Percentiles rank a stretch among this genome's conserved stretches.
Evolutionary conservation across 2,888 invertebrate species (phyloP).

Genomic region (Melanchra persicariae): DNA sequence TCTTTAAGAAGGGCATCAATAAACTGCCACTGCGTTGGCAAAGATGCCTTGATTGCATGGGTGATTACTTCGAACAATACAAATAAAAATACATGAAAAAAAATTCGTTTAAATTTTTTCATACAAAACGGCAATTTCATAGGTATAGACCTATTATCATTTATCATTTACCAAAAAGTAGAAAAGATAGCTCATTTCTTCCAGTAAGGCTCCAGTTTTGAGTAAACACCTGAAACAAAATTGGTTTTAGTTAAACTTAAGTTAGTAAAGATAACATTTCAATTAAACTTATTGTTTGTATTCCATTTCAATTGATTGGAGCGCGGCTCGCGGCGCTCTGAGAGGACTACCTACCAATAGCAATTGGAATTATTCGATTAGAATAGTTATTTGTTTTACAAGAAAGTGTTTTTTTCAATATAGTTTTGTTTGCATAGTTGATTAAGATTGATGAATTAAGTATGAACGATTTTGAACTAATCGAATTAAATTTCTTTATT

Average conservation of each 20-base stretch:
- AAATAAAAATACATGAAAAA: too few species aligned
- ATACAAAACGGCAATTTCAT: too few species aligned
- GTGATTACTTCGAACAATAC: too few species aligned
- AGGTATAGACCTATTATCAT: too few species aligned
- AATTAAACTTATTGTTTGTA: slow-evolving; percentile 39
- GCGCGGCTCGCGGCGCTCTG: background rate
- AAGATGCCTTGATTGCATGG: too few species aligned
- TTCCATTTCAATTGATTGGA: slow-evolving; percentile 30
- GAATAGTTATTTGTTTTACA: slow-evolving; percentile 24
- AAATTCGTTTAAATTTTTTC: too few species aligned
- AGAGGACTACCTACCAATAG: slow-evolving; percentile 12
- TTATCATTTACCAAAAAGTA: too few species aligned
- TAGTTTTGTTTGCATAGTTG: slow-evolving; percentile 23
- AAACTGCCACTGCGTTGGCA: too few species aligned
- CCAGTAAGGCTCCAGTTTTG: background rate
- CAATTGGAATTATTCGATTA: slow-evolving; percentile 44
- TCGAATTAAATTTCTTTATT: background rate
- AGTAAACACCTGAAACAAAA: slow-evolving; percentile 11
- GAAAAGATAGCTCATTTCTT: too few species aligned
- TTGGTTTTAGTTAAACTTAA: slow-evolving; percentile 7
- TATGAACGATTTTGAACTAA: background rate
- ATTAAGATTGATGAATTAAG: background rate
- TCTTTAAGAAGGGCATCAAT: too few species aligned
- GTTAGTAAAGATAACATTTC: slow-evolving; percentile 19
- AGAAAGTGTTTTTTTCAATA: slow-evolving; percentile 10